Evolutionary conservation across 1,140 invertebrate genomes (phyloP).

Genomic region (Laodelphax striatellus): DNA sequence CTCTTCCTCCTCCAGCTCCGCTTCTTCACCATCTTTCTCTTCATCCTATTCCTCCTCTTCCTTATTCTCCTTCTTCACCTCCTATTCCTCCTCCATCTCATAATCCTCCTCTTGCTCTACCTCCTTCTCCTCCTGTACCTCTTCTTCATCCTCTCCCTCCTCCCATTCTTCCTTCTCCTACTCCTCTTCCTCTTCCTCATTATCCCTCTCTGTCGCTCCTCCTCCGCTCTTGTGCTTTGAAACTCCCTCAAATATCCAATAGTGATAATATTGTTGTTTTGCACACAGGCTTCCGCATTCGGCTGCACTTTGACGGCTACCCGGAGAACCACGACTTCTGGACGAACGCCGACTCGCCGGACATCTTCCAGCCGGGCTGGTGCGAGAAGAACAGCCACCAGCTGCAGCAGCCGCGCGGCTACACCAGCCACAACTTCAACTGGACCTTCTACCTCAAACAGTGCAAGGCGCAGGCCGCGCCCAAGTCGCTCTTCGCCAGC

Average conservation of each 20-base stretch:
- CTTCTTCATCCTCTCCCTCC: no score
- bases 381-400: slow-evolving; percentile 68
- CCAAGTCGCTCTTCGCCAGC: slow-evolving; percentile 26
- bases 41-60: no score
- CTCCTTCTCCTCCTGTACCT: no score
- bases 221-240: no score
- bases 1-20: no score
- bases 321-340: slow-evolving; percentile 86
- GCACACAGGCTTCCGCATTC: slow-evolving; percentile 55
- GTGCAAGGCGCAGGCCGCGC: slow-evolving; percentile 63
- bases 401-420: slow-evolving; percentile 63
- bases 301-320: slow-evolving; percentile 88
- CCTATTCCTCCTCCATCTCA: no score
- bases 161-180: no score
- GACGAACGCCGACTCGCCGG: slow-evolving; percentile 79
- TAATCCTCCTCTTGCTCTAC: no score
- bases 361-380: slow-evolving; percentile 91
- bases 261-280: background rate
- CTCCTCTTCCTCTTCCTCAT: no score
- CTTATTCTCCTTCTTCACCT: no score
- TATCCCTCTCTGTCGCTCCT: no score
- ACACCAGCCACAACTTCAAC: slow-evolving; percentile 50
- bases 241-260: background rate
- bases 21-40: no score
- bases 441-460: slow-evolving; percentile 78